phyloP scores from a whole-genome alignment of 2,888 invertebrate species.

The Protophormia terraenovae region DNA sequence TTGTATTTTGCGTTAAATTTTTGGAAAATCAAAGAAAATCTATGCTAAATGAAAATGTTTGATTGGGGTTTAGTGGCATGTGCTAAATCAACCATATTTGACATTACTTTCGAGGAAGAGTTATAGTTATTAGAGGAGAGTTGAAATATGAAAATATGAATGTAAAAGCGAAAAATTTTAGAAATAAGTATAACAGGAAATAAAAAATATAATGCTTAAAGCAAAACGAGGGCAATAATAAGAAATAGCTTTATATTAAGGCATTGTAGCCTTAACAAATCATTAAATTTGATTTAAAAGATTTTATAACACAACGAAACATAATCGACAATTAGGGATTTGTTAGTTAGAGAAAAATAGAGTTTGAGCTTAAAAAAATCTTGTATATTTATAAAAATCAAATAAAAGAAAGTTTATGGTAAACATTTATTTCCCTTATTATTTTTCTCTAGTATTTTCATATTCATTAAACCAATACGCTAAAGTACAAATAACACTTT shows the following conservation, averaged over 20 bases:
- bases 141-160: not conserved
- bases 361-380: no score
- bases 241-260: not conserved
- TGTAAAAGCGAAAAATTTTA: not conserved
- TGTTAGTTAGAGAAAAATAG: no score
- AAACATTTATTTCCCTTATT: not conserved
- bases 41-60: slow-evolving; percentile 45
- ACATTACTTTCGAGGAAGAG: not conserved
- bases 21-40: slow-evolving; percentile 40
- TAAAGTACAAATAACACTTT: slow-evolving; percentile 55
- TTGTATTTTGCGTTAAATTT: not conserved
- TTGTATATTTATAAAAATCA: no score
- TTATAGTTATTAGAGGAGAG: not conserved
- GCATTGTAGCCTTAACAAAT: not conserved
- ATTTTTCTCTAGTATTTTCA: slow-evolving; percentile 4
- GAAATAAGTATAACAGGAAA: not conserved
- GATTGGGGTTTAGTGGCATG: slow-evolving; percentile 56
- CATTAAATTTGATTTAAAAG: not conserved
- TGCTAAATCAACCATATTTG: slow-evolving; percentile 54
- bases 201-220: not conserved
- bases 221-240: not conserved
- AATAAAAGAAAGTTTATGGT: not conserved
- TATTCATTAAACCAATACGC: slow-evolving; percentile 48
- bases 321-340: no score
- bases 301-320: not conserved